Evolutionary conservation across 2,888 invertebrate species (phyloP), one percentile per base, ranked within the genome.

Genomic region (Melikaiella ostensackeni): DNA sequence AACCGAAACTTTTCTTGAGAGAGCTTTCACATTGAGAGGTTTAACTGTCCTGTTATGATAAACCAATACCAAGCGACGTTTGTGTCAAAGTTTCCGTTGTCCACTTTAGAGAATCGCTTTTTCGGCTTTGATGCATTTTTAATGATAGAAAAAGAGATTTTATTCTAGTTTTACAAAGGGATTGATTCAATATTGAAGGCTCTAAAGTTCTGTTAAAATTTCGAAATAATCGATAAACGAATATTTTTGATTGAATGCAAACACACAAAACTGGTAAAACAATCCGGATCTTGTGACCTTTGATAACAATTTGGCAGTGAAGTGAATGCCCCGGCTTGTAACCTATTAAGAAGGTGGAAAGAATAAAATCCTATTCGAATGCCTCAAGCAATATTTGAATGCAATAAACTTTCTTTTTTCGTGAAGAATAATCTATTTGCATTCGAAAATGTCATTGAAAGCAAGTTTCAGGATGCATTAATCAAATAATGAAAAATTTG

Each of bases 21-120:
- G 30, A 38, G 30, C 35, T 57, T 70, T 50, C 13, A 70, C 27
- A 30, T 30, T 70, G 50, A 50, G 50, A 50, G 50, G 30, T 70
- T 70, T 70, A 50, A 70, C 50, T 50, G 50, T 50, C 27, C 70
- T 70, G 33, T 70, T 70, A 70, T 70, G 70, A 50, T 70, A 50
- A 70, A 70, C 46, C 70, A 70, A 50, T 70, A 70, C 70, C n/a
- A 70, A 70, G n/a, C 50, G 11, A 46, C 13, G 30, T n/a, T 70
- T 70, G n/a, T 30, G 70, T 33, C 30, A 30, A 70, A 70, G 30
- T 70, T 70, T 70, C n/a, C 33, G 27, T 50, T 50, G 70, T 33
- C 33, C 50, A 70, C 70, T 70, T 70, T 30, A 27, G n/a, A 27
- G 30, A 70, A 70, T 50, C 50, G 46, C 50, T 70, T 27, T 70